These are phyloP conservation scores for Porites lobata DNA, from an alignment of 92 coral and sea anemone species.

Conservation along the genomic window DNA sequence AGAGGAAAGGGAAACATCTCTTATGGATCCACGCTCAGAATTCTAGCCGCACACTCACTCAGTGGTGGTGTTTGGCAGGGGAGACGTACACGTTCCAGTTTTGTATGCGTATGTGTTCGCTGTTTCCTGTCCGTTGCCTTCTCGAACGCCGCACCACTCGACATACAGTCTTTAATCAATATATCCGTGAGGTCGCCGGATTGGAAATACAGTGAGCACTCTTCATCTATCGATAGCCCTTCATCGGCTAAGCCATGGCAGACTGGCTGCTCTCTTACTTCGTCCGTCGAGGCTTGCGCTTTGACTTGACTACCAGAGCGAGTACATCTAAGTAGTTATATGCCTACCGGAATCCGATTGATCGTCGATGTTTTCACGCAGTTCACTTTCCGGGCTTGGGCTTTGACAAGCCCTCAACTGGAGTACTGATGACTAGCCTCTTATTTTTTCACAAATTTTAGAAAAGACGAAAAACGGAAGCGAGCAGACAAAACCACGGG, in stretches of 20 bases:
- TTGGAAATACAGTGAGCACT: conserved; percentile 87
- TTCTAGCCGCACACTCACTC: conserved; percentile 88
- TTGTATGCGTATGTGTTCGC: conserved; percentile 63
- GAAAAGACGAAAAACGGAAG: no score
- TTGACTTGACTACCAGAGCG: no score
- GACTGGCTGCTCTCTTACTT: no score
- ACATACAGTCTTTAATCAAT: conserved; percentile 99
- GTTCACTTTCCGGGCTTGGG: no score
- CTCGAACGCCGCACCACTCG: conserved; percentile 95
- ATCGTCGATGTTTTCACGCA: no score
- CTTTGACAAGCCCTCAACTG: no score
- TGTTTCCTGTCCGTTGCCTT: conserved; percentile 53
- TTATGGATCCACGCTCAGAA: conserved; percentile 94
- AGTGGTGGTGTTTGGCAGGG: conserved; percentile 96
- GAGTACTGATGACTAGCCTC: no score
- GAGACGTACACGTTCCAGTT: conserved; percentile 83
- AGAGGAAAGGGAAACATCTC: conserved; percentile 98
- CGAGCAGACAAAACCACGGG: no score
- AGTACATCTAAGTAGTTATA: no score
- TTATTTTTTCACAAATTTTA: no score
- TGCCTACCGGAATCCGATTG: no score
- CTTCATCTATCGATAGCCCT: conserved; percentile 45
- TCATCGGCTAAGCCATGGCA: conserved; percentile 83
- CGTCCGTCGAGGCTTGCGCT: no score
- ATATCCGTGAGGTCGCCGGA: conserved; percentile 91